Conservation (phyloP, 2,888 invertebrate species). For the Nematopogon swammerdamellus region DNA sequence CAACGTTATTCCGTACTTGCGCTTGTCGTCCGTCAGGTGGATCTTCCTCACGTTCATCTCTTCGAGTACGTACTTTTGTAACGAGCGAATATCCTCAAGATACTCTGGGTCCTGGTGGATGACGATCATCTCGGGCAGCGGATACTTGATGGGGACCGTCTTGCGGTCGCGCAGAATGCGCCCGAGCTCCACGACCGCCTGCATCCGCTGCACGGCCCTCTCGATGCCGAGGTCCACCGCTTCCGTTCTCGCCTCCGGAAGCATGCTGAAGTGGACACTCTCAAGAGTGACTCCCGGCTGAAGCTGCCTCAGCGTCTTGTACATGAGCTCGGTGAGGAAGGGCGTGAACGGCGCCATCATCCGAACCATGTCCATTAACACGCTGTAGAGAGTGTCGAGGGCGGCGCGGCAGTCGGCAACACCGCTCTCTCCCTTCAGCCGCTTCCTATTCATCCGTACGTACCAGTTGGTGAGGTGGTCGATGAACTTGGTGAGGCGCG, state of each 20-base stretch:
- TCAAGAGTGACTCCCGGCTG: conserved; percentile 53
- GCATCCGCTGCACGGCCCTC: conserved; percentile 88
- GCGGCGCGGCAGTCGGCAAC: conserved; percentile 78
- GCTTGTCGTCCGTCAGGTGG: conserved; percentile 83
- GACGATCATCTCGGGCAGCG: conserved; percentile 92
- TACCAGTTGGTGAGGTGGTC: conserved; percentile 99
- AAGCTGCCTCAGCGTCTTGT: conserved; percentile 77
- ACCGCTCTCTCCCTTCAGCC: conserved; percentile 91
- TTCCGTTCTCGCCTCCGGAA: conserved; percentile 68
- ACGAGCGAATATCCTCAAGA: conserved; percentile 71
- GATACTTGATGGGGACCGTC: conserved; percentile 94
- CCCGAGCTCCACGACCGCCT: conserved; percentile 91
- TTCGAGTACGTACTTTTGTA: conserved; percentile 83
- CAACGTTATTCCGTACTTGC: conserved; percentile 86
- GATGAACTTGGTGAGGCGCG: conserved; percentile 90
- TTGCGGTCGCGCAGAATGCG: conserved; percentile 90
- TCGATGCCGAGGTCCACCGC: conserved; percentile 86
- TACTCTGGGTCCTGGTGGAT: conserved; percentile 81
- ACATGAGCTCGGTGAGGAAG: conserved; percentile 93
- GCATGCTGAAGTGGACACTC: conserved; percentile 91
- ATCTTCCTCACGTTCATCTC: conserved; percentile 90
- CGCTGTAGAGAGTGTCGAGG: conserved; percentile 82
- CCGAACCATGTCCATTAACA: conserved; percentile 83
- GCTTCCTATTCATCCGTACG: conserved; percentile 91
- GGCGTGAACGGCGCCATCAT: conserved; percentile 99